These are phyloP conservation scores for Mycalesis mineus DNA, from an alignment of 2,888 invertebrate genomes.

Conservation along the genomic window DNA sequence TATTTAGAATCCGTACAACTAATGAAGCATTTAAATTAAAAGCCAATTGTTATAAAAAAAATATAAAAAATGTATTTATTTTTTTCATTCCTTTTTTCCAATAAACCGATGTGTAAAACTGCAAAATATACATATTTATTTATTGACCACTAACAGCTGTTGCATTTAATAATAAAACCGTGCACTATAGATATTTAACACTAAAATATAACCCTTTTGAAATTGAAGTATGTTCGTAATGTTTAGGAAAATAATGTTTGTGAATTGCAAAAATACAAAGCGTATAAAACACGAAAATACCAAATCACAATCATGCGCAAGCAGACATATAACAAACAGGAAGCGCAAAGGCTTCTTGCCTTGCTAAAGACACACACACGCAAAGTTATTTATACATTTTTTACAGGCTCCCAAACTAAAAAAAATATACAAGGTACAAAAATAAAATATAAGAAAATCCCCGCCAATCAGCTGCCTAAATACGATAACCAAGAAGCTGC, in stretches of 20 bases:
- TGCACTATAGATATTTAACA: background rate
- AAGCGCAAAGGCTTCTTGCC: background rate
- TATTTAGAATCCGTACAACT: background rate
- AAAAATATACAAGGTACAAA: conserved; percentile 7
- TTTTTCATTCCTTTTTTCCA: no score
- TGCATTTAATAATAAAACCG: background rate
- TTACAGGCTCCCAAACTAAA: conserved; percentile 22
- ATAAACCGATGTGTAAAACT: no score
- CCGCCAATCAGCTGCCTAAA: conserved; percentile 63
- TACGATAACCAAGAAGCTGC: conserved; percentile 64
- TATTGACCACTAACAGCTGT: background rate
- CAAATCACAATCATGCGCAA: conserved; percentile 17
- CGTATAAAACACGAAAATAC: conserved; percentile 1
- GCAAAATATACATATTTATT: no score
- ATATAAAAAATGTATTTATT: no score
- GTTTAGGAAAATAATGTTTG: background rate
- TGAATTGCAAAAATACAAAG: background rate
- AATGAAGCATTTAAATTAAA: background rate
- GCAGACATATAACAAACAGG: conserved; percentile 12
- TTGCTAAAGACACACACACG: background rate
- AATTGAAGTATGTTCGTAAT: background rate
- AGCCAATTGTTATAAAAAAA: no score
- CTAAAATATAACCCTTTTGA: background rate
- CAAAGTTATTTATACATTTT: conserved; percentile 45
- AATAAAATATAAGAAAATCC: conserved; percentile 49